A percentile compares a stretch with the other conserved stretches of the same genome.
Evolutionary conservation across 1,140 invertebrate genomes (phyloP).

Genomic region (Pentalonia nigronervosa): DNA sequence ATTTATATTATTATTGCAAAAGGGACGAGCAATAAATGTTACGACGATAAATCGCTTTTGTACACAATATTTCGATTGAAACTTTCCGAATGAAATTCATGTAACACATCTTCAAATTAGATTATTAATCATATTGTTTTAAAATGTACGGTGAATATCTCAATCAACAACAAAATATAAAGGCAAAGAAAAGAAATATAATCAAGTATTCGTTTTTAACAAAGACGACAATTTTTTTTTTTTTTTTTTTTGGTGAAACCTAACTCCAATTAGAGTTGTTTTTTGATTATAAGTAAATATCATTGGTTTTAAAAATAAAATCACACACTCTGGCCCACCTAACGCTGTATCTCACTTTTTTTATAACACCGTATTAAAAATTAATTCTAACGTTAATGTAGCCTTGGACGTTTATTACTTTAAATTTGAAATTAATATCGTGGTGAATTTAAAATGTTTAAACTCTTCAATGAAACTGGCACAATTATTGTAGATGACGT

Average conservation of each 20-base stretch:
- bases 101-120: background rate
- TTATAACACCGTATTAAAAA: background rate
- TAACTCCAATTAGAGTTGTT: background rate
- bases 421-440: background rate
- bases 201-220: background rate
- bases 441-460: background rate
- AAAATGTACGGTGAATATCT: background rate
- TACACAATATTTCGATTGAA: background rate
- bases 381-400: background rate
- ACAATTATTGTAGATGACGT: background rate
- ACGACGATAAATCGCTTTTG: background rate
- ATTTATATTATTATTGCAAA: background rate
- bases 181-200: background rate
- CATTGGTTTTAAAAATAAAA: background rate
- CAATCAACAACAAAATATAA: background rate
- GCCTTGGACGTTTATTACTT: background rate
- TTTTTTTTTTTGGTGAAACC: background rate
- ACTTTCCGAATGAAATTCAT: background rate
- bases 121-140: background rate
- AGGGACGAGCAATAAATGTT: background rate
- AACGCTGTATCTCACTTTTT: background rate
- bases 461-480: background rate
- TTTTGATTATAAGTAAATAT: background rate
- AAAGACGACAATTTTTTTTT: background rate
- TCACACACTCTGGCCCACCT: background rate